phyloP scores from a whole-genome alignment of 2,113 vertebrate genomes.

The Sminthopsis crassicaudata region DNA sequence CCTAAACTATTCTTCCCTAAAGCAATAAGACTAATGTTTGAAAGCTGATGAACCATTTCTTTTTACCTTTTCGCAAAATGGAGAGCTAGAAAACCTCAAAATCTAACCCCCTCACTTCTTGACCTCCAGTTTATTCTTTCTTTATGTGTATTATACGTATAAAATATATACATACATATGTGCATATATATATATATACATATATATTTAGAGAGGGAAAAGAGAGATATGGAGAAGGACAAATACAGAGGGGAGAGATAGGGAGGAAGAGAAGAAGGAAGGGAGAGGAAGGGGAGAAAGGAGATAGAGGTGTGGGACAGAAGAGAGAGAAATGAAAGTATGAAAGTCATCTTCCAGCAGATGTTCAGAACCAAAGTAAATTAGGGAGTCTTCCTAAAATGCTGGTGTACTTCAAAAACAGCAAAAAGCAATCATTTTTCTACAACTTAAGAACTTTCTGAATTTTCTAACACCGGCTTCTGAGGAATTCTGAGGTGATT shows the following conservation, averaged over 20 bases:
- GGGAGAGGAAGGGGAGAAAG: neutral
- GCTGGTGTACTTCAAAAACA: neutral
- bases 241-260: neutral
- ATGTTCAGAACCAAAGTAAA: conserved; percentile 47
- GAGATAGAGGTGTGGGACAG: neutral
- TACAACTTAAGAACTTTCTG: conserved; percentile 29
- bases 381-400: neutral
- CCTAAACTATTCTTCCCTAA: neutral
- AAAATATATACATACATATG: no score
- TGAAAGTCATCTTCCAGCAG: conserved; percentile 44
- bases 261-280: conserved; percentile 2
- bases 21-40: neutral
- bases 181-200: neutral
- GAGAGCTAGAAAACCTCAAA: neutral
- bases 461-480: conserved; percentile 32
- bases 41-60: neutral
- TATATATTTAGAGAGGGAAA: neutral
- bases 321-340: conserved; percentile 1
- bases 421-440: neutral
- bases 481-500: neutral
- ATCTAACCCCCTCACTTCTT: neutral
- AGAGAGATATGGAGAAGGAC: neutral
- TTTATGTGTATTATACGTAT: neutral
- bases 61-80: neutral
- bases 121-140: neutral